Base-by-base conservation (phyloP, 2,888 invertebrate genomes). In the Cantharis flavilabris region DNA sequence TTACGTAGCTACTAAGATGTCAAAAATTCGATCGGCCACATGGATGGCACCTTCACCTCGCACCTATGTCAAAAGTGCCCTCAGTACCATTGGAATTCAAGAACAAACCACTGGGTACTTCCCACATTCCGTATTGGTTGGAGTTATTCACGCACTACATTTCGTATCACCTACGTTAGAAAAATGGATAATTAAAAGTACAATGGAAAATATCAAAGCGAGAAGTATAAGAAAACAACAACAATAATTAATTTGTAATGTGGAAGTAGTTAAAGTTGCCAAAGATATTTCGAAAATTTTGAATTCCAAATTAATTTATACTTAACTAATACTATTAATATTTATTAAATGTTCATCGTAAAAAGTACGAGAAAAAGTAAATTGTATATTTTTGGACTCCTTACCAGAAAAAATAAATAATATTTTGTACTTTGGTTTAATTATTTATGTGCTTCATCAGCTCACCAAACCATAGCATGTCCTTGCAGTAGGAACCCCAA, bases 1-100 rank as follows among this genome's bases (percentile, higher is more conserved):
- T 1, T 96, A 95, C 83, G 97, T 98, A 0, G 96, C 96, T 20
- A 97, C 97, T 0, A 97, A 97, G 85, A 96, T 97, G 95, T 94
- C 95, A 10, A 95, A 95, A 84, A 94, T 97, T 76, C 90, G 92
- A n/a, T 90, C 90, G 62, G 90, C 94, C 28, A 92, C 93, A 0
- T 90, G 93, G 88, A 92, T 96, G 89, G 94, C 95, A 0, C 96
- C 96, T 0, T 91, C 93, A 0, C 92, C 96, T 0, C 90, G 93
- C 67, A 90, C 89, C 49, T 97, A 92, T 86, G 96, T 96, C 33
- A 90, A 90, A 75, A 91, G 93, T 0, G 94, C 96, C 0, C 87
- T 96, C 1, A 90, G 90, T 75, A 92, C 94, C 1, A 90, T 95
- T 9, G 96, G 96, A 1, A 91, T 94, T 65, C 90, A 92, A 67